A percentile compares a stretch with the other conserved stretches of the same genome.
Evolutionary conservation across 2,888 invertebrate genomes (phyloP).

Genomic region (Chymomyza amoena): DNA sequence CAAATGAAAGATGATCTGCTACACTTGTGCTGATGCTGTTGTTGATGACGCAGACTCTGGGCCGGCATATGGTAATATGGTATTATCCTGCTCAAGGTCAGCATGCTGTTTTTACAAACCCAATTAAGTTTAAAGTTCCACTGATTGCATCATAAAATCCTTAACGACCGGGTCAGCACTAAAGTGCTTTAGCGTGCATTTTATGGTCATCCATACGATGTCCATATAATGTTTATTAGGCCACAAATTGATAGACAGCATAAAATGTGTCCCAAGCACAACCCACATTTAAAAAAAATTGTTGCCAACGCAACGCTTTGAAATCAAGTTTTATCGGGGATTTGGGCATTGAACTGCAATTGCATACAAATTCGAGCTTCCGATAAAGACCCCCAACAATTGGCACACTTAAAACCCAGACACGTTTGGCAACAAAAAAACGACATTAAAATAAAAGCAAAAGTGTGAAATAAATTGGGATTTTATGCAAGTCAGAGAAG

Average conservation of each 20-base stretch:
- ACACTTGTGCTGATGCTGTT: slow-evolving; percentile 1
- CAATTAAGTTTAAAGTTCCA: slow-evolving; percentile 43
- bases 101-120: slow-evolving; percentile 26
- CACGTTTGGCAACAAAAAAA: slow-evolving; percentile 4
- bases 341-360: slow-evolving; percentile 12
- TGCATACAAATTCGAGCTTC: slow-evolving; percentile 55
- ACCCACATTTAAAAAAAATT: not conserved
- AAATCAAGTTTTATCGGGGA: not conserved
- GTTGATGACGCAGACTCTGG: not conserved
- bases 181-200: slow-evolving; percentile 25
- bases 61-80: too few species aligned
- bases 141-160: slow-evolving; percentile 43
- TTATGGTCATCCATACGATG: slow-evolving; percentile 47
- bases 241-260: slow-evolving; percentile 34
- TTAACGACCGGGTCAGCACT: slow-evolving; percentile 22
- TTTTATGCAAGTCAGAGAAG: slow-evolving; percentile 39
- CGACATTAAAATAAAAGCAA: slow-evolving; percentile 23
- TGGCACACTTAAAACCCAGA: slow-evolving; percentile 25
- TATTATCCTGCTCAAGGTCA: not conserved
- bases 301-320: slow-evolving; percentile 11
- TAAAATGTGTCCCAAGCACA: not conserved
- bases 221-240: slow-evolving; percentile 34
- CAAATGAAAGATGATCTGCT: slow-evolving; percentile 19
- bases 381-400: slow-evolving; percentile 41
- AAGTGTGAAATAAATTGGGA: not conserved